Evolutionary conservation across 2,797 vertebrate species (phyloP).

Genomic region (Pangasius macronema): DNA sequence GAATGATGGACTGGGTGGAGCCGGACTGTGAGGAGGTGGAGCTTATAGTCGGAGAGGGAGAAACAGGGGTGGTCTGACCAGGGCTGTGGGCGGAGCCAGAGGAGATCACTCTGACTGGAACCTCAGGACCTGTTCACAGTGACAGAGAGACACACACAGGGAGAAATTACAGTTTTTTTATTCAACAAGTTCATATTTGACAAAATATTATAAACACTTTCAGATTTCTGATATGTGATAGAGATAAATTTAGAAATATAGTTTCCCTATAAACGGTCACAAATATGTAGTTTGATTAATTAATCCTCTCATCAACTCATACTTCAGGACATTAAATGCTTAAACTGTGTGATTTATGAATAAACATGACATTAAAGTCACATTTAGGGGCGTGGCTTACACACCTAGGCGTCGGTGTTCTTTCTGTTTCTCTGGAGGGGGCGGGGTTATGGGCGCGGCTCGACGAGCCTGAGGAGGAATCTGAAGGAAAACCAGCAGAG

Average conservation of each 20-base stretch:
- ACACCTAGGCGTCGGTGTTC: conserved; percentile 67
- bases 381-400: background rate
- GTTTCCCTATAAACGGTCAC: background rate
- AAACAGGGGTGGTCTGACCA: conserved; percentile 18
- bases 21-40: conserved; percentile 85
- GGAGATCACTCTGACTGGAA: conserved; percentile 70
- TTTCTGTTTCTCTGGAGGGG: conserved; percentile 87
- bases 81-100: conserved; percentile 76
- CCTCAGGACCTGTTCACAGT: conserved; percentile 66
- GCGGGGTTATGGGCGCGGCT: conserved; percentile 85
- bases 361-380: background rate
- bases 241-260: background rate
- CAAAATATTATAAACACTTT: background rate
- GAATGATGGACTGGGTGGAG: conserved; percentile 79
- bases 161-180: background rate
- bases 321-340: background rate
- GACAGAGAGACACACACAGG: background rate
- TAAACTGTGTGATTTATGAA: too few relatives aligned
- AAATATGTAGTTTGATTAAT: background rate
- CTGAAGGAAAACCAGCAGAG: conserved; percentile 63
- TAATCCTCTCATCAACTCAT: background rate
- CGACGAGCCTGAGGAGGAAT: conserved; percentile 85
- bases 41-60: conserved; percentile 78
- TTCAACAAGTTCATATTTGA: background rate
- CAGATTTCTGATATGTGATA: background rate